Base-by-base conservation (phyloP, 2,888 invertebrate genomes). In the Athalia rosae region DNA sequence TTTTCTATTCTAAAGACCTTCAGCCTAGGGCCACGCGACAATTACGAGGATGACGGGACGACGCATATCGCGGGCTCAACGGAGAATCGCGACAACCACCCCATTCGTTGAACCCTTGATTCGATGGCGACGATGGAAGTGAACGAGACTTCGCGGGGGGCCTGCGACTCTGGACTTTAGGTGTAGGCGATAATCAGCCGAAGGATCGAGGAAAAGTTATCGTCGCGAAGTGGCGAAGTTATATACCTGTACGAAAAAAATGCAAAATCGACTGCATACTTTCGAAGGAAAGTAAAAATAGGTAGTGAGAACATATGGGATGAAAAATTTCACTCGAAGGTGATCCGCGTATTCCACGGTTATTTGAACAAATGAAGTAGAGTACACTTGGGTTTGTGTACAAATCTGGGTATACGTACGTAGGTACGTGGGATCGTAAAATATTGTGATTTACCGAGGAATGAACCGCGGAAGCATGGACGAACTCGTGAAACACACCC, bases 191-290 rank as follows among this genome's bases (percentile, higher is more conserved):
- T 3, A 41, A 11, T 47, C 48, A 13, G 50, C 15, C 48, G 5
- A 48, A 47, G 47, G 28, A 66, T 28, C 13, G 15, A 50, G 15
- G 13, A 4, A 28, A 67, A 67, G 15, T 50, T 41, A 67, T 53
- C 67, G 50, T 53, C 28, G 13, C 4, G 13, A 28, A 5, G 28
- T 53, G 67, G n/a, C 67, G n/a, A 0, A 4, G 64, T n/a, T n/a
- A n/a, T n/a, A n/a, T 13, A 28, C 43, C 67, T 28, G 50, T n/a
- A 50, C 11, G 11, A 53, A 50, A 53, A 67, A 50, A 67, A 67
- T 67, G 67, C 15, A 67, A 67, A 67, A 67, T 50, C 67, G 67
- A 67, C 67, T 67, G 67, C n/a, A 53, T 28, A 28, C 64, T 47
- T 64, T 53, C 67, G 53, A 53, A 9, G 67, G 3, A 53, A 50